Evolutionary conservation across 2,113 vertebrate species (phyloP), one percentile per base, ranked within the genome.

Genomic region (Podilymbus podiceps): DNA sequence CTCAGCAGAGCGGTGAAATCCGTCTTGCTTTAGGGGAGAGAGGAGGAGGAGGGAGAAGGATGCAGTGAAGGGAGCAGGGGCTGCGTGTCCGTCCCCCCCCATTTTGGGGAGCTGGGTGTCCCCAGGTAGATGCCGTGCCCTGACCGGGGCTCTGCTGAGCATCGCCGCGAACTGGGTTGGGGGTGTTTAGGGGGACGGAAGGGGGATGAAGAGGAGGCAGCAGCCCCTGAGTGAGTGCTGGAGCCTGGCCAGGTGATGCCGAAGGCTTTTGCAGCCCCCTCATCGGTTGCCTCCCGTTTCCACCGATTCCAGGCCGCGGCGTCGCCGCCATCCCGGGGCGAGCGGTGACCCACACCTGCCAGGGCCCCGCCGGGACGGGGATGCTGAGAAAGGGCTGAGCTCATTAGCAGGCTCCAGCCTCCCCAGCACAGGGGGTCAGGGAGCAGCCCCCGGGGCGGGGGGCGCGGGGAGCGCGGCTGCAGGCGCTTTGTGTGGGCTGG

Each of bases 301-400:
- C 83, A 42, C 2, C 2, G 19, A 35, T 79, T 85, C 88, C 96
- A 56, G 71, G 7, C 81, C 73, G 3, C 2, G 3, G 33, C 3
- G 12, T 62, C 80, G 18, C 53, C 20, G 9, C 31, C 73, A 4
- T 66, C 52, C 30, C 21, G 6, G 63, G 52, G 46, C 4, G 13
- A 67, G 75, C 30, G 4, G 88, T 89, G 93, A 85, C 94, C 93
- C 93, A 33, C 95, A 96, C 95, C 93, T 95, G 96, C 89, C 87
- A 0, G 71, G 77, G 82, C 90, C 82, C 78, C 81, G 14, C 53
- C 68, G 68, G 84, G 71, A 4, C 15, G 30, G 49, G 76, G 50
- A 2, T 50, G 85, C 93, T 85, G 94, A 49, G 92, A 33, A 67
- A 40, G 74, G 71, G 40, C 91, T 11, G 60, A 90, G 92, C 88